phyloP scores from a whole-genome alignment of 2,888 invertebrate species.

The Dascillus cervinus region DNA sequence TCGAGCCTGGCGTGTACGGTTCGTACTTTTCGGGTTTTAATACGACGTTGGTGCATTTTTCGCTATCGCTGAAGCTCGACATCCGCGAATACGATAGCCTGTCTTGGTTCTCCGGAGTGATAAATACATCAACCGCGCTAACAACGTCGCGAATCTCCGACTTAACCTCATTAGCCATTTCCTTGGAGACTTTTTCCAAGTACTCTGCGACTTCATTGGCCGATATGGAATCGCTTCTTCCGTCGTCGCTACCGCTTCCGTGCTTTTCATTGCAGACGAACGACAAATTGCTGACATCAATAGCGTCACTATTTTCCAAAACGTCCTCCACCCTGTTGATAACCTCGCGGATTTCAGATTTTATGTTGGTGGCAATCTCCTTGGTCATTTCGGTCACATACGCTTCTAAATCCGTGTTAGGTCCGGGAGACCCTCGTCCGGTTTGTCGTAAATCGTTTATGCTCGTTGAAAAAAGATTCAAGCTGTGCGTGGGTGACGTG shows the following conservation, averaged over 20 bases:
- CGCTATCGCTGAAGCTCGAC: constrained; percentile 32
- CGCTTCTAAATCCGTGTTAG: constrained; percentile 57
- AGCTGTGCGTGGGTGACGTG: constrained; percentile 42
- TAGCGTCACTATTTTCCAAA: constrained; percentile 58
- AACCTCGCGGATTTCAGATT: constrained; percentile 73
- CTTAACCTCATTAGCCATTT: constrained; percentile 74
- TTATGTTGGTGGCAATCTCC: constrained; percentile 72
- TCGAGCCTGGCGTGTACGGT: constrained; percentile 34
- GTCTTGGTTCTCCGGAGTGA: constrained; percentile 36
- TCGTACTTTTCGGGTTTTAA: constrained; percentile 22
- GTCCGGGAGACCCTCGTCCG: constrained; percentile 48
- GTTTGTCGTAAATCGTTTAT: constrained; percentile 50
- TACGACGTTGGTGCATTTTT: constrained; percentile 22
- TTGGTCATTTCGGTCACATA: constrained; percentile 72
- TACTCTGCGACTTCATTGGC: constrained; percentile 71
- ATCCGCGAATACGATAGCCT: constrained; percentile 32
- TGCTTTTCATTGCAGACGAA: constrained; percentile 34
- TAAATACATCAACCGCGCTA: constrained; percentile 59
- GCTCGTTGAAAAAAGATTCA: constrained; percentile 43
- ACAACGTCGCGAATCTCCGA: constrained; percentile 69
- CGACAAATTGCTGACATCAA: constrained; percentile 43
- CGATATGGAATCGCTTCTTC: constrained; percentile 61
- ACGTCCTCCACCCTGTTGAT: constrained; percentile 75
- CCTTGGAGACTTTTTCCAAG: constrained; percentile 67
- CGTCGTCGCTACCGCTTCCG: constrained; percentile 52